A percentile compares a stretch with the other conserved stretches of the same genome.
Conservation (phyloP, 2,797 vertebrate species). For the Gobionotothen gibberifrons region DNA sequence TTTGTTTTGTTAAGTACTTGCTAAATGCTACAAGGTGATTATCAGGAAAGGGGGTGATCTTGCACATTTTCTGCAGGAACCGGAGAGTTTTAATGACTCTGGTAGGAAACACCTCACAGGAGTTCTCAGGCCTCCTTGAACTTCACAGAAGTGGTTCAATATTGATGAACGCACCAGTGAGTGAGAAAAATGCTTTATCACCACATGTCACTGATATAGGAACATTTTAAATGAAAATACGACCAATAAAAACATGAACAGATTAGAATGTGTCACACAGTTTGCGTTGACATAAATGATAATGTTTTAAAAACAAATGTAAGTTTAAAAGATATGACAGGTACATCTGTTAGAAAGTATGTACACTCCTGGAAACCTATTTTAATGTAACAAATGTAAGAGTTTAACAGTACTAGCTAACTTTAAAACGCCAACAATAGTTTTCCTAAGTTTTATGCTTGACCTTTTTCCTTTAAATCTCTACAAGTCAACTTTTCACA, state of each 20-base stretch:
- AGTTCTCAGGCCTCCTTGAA: slow-evolving; percentile 79
- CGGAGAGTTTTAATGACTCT: slow-evolving; percentile 36
- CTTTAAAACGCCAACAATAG: background rate
- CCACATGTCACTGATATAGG: slow-evolving; percentile 5
- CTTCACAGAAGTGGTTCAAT: slow-evolving; percentile 73
- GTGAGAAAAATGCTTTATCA: slow-evolving; percentile 13
- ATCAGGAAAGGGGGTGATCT: slow-evolving; percentile 70
- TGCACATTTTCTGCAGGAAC: slow-evolving; percentile 52
- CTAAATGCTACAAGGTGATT: slow-evolving; percentile 90
- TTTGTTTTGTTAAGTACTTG: slow-evolving; percentile 94
- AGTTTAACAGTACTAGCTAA: background rate
- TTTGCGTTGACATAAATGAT: background rate
- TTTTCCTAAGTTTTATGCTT: background rate
- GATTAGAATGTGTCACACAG: background rate
- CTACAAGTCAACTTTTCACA: background rate
- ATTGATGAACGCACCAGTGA: slow-evolving; percentile 21
- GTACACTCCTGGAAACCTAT: background rate
- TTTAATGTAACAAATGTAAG: background rate
- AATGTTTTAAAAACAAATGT: too few species aligned
- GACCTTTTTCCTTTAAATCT: slow-evolving; percentile 7
- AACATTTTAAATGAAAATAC: slow-evolving; percentile 11
- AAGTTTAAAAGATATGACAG: too few species aligned
- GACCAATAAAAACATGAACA: background rate
- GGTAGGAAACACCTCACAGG: slow-evolving; percentile 72
- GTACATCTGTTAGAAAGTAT: background rate